These are phyloP conservation scores for Acromyrmex heyeri DNA, from an alignment of 1,140 invertebrate species.

Conservation along the genomic window DNA sequence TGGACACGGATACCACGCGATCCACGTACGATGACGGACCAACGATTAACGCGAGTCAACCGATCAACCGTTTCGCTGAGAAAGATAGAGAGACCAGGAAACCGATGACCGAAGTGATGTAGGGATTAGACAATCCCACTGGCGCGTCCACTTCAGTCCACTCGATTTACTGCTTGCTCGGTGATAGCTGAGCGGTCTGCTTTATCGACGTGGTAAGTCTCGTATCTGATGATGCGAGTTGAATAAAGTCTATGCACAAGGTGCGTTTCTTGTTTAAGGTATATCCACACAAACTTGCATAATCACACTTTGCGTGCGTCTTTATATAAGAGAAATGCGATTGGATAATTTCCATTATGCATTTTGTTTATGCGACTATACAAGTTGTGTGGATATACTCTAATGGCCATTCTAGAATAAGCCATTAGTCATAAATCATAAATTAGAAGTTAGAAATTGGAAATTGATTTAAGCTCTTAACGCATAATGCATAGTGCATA, in stretches of 20 bases:
- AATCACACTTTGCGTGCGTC: too few relatives aligned
- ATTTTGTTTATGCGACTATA: too few relatives aligned
- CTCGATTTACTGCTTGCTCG: conserved; percentile 15
- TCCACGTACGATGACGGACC: background rate
- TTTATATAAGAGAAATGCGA: too few relatives aligned
- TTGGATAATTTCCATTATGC: too few relatives aligned
- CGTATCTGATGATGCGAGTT: background rate
- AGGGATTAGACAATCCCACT: background rate
- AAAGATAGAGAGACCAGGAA: background rate
- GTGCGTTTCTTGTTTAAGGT: background rate
- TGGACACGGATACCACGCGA: background rate
- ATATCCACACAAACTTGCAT: too few relatives aligned
- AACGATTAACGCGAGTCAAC: background rate
- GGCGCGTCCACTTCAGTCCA: conserved; percentile 40
- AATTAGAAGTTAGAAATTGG: too few relatives aligned
- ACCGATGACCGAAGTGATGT: background rate
- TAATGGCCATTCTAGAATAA: too few relatives aligned
- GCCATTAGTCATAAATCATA: too few relatives aligned
- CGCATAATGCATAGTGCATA: too few relatives aligned
- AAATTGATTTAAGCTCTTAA: too few relatives aligned
- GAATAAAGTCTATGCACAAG: background rate
- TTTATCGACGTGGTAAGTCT: conserved; percentile 20
- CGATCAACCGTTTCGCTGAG: background rate
- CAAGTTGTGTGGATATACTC: too few relatives aligned
- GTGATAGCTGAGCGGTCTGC: conserved; percentile 21